Evolutionary conservation across 2,113 vertebrate genomes (phyloP), one percentile per base, ranked within the genome.

Genomic region (Clarias macrocephalus): DNA sequence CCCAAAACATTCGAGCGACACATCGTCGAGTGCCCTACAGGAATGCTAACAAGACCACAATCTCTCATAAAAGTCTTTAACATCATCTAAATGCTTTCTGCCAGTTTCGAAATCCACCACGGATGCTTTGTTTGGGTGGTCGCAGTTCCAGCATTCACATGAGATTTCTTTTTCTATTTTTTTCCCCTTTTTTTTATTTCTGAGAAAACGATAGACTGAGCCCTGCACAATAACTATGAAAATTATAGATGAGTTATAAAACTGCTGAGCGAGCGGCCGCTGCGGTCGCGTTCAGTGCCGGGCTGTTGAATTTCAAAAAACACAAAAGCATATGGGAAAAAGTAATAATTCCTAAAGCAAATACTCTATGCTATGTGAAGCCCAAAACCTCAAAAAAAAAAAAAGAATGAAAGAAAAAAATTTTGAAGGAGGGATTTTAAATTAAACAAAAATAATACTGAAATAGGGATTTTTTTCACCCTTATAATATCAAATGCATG

Each of bases 341-440:
- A 90, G 88, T 84, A 79, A 90, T 87, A 86, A 59, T 85, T 91
- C 90, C 21, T 63, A 90, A 92, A 88, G 80, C 90, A 93, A 93
- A 93, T 88, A 91, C 87, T 91, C 90, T 90, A 89, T 85, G 89
- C 89, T 83, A 79, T 89, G 90, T 91, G 83, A 66, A 91, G 89
- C 89, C 90, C 87, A 90, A 88, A 79, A 90, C 84, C 91, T 54
- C 66, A 56, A 89, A 85, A n/a, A n/a, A n/a, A n/a, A n/a, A n/a
- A n/a, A n/a, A n/a, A n/a, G n/a, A n/a, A 86, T 70, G 60, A 86
- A 28, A 54, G 85, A 82, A 85, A 60, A 63, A 85, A 62, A 52
- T 87, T 92, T 93, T 88, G 92, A 93, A 92, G 89, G 63, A 72
- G 66, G 10, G 19, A 30, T 62, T 11, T 37, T 73, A 42, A 60